These are phyloP conservation scores for Xerus inauris DNA, from an alignment of 2,113 vertebrate species.

Conservation along the genomic window DNA sequence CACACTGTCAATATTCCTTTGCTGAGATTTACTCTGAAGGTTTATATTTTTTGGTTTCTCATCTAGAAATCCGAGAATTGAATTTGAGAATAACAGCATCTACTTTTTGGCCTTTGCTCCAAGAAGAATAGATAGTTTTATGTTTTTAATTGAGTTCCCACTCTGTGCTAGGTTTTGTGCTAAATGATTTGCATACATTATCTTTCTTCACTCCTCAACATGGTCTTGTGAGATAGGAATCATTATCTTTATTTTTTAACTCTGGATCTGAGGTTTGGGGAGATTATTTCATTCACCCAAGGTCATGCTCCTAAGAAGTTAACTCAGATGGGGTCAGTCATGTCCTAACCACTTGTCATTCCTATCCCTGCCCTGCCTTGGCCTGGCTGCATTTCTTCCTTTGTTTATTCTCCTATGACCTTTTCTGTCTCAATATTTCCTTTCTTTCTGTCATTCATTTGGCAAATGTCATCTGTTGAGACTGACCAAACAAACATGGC, in stretches of 20 bases:
- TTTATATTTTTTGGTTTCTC: background rate
- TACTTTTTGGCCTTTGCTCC: background rate
- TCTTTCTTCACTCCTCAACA: background rate
- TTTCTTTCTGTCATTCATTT: background rate
- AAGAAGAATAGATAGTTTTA: background rate
- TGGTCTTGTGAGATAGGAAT: background rate
- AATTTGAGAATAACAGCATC: background rate
- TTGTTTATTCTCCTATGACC: constrained; percentile 30
- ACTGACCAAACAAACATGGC: background rate
- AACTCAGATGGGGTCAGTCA: background rate
- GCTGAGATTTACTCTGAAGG: background rate
- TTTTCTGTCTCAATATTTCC: constrained; percentile 12
- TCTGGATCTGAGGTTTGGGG: background rate
- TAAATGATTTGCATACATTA: background rate
- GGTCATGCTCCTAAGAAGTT: background rate
- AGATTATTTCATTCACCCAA: background rate
- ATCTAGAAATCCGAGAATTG: constrained; percentile 36
- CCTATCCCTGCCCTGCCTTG: background rate
- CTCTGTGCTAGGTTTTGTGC: background rate
- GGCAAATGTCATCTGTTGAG: background rate
- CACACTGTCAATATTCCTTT: background rate
- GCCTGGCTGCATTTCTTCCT: background rate
- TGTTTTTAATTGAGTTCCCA: background rate
- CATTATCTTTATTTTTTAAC: background rate
- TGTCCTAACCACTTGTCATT: background rate